Evolutionary conservation across 2,797 vertebrate species (phyloP), one percentile per base, ranked within the genome.

Genomic region (Apogon talboti): DNA sequence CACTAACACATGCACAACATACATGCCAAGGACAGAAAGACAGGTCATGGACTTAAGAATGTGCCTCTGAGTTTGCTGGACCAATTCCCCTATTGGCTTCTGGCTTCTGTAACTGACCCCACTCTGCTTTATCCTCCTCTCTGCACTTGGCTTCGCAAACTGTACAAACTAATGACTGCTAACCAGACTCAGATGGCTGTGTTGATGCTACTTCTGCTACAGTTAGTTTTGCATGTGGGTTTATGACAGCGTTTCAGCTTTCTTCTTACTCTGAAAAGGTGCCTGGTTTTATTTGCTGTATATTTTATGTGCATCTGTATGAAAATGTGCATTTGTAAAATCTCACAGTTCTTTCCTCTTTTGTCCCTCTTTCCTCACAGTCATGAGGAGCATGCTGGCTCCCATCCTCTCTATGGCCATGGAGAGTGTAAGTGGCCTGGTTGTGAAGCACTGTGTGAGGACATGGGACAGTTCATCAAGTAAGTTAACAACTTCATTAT

Each of bases 401-500:
- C 97, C 76, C 97, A 99, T 90, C 96, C 96, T 16, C 95, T 99
- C 43, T 99, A 97, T 0, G 98, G 98, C 87, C 98, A 99, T 7
- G 98, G 98, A 73, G 98, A 99, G 91, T 99, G 98, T 87, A 98
- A 98, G 85, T 99, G 98, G 98, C 98, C 98, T 0, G 98, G 98
- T 87, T 99, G 98, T 79, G 98, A 99, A 94, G 97, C 96, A 71
- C 95, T 99, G 85, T 99, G 98, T 78, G 98, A 99, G 81, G 98
- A 99, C 92, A 92, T 98, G 94, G 96, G 96, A 78, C 96, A 98
- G 92, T 99, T 99, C 89, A 95, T 99, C 91, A 99, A 99, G 98
- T 99, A 86, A 93, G 97, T 95, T 6, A 43, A 45, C 16, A 43
- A n/a, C 42, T 40, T 43, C 15, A 24, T 47, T 2, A 21, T 19